phyloP scores from a whole-genome alignment of 2,797 vertebrate species.

The Anabacerthia variegaticeps region DNA sequence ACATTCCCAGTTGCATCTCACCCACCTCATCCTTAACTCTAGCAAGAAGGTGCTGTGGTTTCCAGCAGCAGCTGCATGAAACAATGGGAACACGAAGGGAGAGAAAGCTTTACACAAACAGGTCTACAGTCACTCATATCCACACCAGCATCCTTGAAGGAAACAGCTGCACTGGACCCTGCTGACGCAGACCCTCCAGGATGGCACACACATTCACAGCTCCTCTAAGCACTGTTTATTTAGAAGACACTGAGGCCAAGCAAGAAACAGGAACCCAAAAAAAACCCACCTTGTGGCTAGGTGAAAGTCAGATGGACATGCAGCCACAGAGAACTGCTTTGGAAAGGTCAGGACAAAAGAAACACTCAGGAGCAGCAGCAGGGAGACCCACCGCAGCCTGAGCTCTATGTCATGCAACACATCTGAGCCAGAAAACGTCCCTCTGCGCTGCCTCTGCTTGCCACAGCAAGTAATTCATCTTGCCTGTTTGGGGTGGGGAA shows the following conservation, averaged over 20 bases:
- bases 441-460: accelerated
- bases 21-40: neutral
- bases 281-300: neutral
- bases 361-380: neutral
- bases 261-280: neutral
- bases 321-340: accelerated
- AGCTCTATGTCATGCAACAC: neutral
- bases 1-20: neutral
- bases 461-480: neutral
- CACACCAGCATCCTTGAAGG: slow-evolving; percentile 1
- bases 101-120: neutral
- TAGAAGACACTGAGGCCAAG: neutral
- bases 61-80: neutral
- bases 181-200: neutral
- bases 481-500: neutral
- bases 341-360: neutral
- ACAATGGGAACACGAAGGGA: neutral
- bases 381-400: neutral
- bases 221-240: neutral
- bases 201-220: neutral
- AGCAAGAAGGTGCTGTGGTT: neutral
- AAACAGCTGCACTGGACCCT: slow-evolving; percentile 2
- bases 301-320: neutral
- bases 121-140: neutral
- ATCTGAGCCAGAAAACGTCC: neutral